These are phyloP conservation scores for Vombatus ursinus DNA, from an alignment of 2,113 vertebrate species.

Conservation along the genomic window DNA sequence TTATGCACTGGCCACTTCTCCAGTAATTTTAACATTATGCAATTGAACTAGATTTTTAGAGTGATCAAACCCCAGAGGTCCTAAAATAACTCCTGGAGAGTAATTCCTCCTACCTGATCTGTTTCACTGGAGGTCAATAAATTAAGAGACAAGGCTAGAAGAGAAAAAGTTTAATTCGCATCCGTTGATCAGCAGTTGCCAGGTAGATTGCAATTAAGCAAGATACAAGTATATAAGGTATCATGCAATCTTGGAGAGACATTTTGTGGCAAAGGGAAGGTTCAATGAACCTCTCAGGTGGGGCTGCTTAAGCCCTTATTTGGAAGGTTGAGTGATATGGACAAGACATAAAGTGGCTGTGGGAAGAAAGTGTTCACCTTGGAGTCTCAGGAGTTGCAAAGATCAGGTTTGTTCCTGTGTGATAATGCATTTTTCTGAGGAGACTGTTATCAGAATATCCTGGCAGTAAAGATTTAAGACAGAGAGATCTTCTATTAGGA, in stretches of 20 bases:
- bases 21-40: not conserved
- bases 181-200: not conserved
- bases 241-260: not conserved
- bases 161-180: not conserved
- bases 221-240: not conserved
- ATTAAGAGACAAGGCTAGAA: not conserved
- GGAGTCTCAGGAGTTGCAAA: not conserved
- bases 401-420: not conserved
- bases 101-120: not conserved
- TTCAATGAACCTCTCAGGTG: not conserved
- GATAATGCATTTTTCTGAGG: not conserved
- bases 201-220: not conserved
- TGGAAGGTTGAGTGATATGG: too few species aligned
- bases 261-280: not conserved
- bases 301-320: not conserved
- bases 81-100: not conserved
- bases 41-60: not conserved
- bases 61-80: not conserved
- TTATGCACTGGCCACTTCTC: not conserved
- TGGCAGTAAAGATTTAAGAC: not conserved
- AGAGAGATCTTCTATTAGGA: too few species aligned
- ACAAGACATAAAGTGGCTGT: not conserved
- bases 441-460: not conserved
- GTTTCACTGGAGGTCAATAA: not conserved
- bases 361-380: not conserved